Evolutionary conservation across 1,140 invertebrate genomes (phyloP).

Genomic region (Pseudachorutes palmiensis): DNA sequence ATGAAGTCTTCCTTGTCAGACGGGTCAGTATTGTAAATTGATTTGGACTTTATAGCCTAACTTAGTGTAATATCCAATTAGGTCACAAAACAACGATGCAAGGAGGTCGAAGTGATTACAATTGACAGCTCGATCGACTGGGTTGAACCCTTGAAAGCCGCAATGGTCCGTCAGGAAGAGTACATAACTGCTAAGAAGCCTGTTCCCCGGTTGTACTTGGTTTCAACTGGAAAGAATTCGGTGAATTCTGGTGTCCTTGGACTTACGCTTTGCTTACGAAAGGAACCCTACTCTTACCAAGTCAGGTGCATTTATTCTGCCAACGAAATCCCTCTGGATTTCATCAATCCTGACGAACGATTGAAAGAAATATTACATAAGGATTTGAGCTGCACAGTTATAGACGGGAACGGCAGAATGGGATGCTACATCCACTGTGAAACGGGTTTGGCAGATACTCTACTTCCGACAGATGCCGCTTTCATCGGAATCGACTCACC

Average conservation of each 20-base stretch:
- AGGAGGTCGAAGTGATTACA: not conserved
- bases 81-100: not conserved
- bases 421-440: conserved; percentile 67
- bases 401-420: conserved; percentile 60
- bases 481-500: conserved; percentile 67
- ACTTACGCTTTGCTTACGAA: conserved; percentile 2
- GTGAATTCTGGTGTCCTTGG: not conserved
- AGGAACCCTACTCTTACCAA: conserved; percentile 5
- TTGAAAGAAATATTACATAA: conserved; percentile 45
- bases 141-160: not conserved
- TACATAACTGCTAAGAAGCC: not conserved
- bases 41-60: too few relatives aligned
- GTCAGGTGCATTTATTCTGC: conserved; percentile 2
- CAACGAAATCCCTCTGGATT: not conserved
- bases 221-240: not conserved
- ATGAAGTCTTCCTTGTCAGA: not conserved
- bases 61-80: not conserved
- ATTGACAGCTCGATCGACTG: not conserved
- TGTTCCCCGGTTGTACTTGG: conserved; percentile 39
- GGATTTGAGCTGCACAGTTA: conserved; percentile 71
- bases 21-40: too few relatives aligned
- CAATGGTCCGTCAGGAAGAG: not conserved
- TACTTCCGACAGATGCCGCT: conserved; percentile 51
- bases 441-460: conserved; percentile 42
- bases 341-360: not conserved